Conservation (phyloP, 2,113 vertebrate genomes). For the Dicrurus megarhynchus region DNA sequence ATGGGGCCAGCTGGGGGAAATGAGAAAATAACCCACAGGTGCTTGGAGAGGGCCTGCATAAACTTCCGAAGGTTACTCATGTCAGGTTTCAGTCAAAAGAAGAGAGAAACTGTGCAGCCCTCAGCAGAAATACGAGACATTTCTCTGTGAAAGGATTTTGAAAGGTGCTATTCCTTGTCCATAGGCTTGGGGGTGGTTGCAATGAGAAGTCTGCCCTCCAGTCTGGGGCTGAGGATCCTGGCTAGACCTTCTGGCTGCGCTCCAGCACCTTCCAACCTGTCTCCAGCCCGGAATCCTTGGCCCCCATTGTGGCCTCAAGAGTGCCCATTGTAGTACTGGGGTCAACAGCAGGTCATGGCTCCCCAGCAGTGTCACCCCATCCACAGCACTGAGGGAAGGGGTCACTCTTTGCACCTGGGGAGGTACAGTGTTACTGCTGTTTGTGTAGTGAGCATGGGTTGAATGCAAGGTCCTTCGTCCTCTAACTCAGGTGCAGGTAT, state of each 20-base stretch:
- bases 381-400: not conserved
- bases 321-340: not conserved
- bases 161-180: not conserved
- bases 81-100: not conserved
- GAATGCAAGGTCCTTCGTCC: not conserved
- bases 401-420: not conserved
- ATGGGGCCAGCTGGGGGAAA: not conserved
- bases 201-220: not conserved
- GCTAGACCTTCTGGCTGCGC: not conserved
- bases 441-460: not conserved
- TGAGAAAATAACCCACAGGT: not conserved
- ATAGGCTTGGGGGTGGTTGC: not conserved
- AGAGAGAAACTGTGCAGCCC: not conserved
- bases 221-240: not conserved
- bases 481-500: not conserved
- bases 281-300: not conserved
- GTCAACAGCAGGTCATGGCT: not conserved
- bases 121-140: not conserved
- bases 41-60: not conserved
- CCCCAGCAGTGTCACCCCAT: not conserved
- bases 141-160: not conserved
- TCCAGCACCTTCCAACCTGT: not conserved
- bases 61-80: not conserved
- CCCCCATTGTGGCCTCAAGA: not conserved
- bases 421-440: not conserved